Percentiles rank a stretch among this genome's conserved stretches.
Evolutionary conservation across 2,888 invertebrate genomes (phyloP).

Genomic region (Epinotia demarniana): DNA sequence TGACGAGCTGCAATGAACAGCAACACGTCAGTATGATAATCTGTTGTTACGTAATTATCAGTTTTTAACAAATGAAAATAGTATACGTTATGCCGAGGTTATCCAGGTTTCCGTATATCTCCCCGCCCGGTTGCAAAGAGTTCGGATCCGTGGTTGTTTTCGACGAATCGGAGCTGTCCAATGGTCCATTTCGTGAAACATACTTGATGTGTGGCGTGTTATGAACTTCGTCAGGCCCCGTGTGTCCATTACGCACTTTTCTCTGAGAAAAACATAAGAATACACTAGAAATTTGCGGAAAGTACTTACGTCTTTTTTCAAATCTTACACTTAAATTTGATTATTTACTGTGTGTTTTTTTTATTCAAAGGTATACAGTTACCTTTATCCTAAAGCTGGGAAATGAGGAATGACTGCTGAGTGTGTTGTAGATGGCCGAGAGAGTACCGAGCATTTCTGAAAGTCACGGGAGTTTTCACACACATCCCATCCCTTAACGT

Average conservation of each 20-base stretch:
- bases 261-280: background rate
- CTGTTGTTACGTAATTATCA: background rate
- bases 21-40: background rate
- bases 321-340: no score
- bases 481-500: no score
- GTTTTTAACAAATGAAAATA: background rate
- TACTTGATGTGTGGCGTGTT: background rate
- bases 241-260: slow-evolving; percentile 6
- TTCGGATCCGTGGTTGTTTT: background rate
- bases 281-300: background rate
- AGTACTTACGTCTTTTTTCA: background rate
- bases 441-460: no score
- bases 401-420: no score
- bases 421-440: no score
- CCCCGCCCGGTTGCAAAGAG: background rate
- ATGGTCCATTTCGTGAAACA: slow-evolving; percentile 16
- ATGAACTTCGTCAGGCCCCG: background rate
- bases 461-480: no score
- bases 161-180: background rate
- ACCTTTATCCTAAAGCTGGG: no score
- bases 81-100: slow-evolving; percentile 22
- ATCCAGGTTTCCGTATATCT: slow-evolving; percentile 19
- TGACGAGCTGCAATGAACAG: no score
- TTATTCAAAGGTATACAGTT: no score
- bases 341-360: no score